A percentile compares a stretch with the other conserved stretches of the same genome.
phyloP scores from a whole-genome alignment of 2,797 vertebrate species.

The Falco rusticolus region DNA sequence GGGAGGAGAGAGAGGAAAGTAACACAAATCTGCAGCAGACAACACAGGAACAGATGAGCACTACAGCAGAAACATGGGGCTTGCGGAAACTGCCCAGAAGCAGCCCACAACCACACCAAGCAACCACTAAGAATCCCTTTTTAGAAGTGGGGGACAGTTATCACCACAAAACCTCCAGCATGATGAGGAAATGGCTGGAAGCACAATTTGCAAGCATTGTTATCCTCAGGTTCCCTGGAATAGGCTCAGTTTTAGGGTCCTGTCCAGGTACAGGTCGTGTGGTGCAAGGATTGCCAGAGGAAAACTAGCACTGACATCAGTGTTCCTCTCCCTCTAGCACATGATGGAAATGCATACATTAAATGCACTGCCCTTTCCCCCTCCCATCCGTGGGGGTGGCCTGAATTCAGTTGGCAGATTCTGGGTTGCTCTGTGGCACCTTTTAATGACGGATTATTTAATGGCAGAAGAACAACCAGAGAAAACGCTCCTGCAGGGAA shows the following conservation, averaged over 20 bases:
- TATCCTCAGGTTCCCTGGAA: neutral
- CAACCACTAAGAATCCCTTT: neutral
- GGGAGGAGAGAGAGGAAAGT: neutral
- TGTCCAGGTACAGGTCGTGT: neutral
- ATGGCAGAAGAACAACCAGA: neutral
- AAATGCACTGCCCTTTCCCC: neutral
- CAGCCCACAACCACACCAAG: neutral
- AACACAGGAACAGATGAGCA: rapidly evolving
- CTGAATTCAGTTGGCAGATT: neutral
- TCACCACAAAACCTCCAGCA: neutral
- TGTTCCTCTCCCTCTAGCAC: neutral
- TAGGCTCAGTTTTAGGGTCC: neutral
- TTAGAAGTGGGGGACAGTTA: rapidly evolving
- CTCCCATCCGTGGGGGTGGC: neutral
- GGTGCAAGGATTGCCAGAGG: neutral
- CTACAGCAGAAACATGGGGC: rapidly evolving
- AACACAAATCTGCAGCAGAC: neutral
- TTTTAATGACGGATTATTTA: neutral
- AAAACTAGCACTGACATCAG: neutral
- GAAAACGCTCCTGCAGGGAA: neutral
- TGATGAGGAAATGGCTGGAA: rapidly evolving
- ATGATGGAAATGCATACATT: rapidly evolving
- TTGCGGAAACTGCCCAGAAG: neutral
- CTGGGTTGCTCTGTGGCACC: neutral
- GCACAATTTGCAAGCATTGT: neutral